A percentile compares a stretch with the other conserved stretches of the same genome.
These are phyloP conservation scores for Pocillopora damicornis DNA, from an alignment of 64 coral and sea anemone genomes.

Conservation along the genomic window DNA sequence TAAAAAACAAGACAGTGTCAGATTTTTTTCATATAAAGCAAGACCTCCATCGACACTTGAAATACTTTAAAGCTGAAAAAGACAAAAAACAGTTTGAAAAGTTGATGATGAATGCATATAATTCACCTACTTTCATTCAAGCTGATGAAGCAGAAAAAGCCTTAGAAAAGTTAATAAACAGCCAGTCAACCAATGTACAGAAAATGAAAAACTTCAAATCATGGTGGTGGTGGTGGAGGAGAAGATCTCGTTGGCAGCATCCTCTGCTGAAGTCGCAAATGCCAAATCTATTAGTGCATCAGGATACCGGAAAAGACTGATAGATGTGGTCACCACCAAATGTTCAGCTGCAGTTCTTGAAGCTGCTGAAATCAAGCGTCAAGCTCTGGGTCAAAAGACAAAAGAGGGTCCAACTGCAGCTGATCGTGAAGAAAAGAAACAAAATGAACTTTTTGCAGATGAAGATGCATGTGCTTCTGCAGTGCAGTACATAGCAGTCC, in stretches of 20 bases:
- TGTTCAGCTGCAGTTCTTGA: constrained; percentile 40
- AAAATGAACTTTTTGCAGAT: constrained; percentile 13
- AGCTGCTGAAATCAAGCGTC: constrained; percentile 36
- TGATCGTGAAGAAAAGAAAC: constrained; percentile 19
- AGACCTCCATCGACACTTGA: constrained; percentile 10
- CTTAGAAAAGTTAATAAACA: constrained; percentile 38
- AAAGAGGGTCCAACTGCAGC: constrained; percentile 38
- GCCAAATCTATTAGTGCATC: constrained; percentile 43
- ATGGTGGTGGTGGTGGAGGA: constrained; percentile 58
- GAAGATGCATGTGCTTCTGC: constrained; percentile 16
- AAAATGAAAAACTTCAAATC: constrained; percentile 56
- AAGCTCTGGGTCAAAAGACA: constrained; percentile 27
- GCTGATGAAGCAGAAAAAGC: constrained; percentile 16
- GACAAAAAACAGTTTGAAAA: constrained; percentile 25
- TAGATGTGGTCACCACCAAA: constrained; percentile 49
- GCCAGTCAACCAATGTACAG: constrained; percentile 10
- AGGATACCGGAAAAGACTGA: constrained; percentile 28
- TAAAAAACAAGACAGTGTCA: constrained; percentile 51
- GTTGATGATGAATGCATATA: constrained; percentile 15
- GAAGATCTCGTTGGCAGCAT: constrained; percentile 8
- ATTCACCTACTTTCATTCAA: constrained; percentile 19
- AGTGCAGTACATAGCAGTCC: constrained; percentile 21
- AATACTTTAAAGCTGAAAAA: not conserved
- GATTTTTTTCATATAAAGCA: constrained; percentile 53
- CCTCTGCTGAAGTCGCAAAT: constrained; percentile 43